phyloP scores from a whole-genome alignment of 1,140 invertebrate genomes.

The Dryas iulia region DNA sequence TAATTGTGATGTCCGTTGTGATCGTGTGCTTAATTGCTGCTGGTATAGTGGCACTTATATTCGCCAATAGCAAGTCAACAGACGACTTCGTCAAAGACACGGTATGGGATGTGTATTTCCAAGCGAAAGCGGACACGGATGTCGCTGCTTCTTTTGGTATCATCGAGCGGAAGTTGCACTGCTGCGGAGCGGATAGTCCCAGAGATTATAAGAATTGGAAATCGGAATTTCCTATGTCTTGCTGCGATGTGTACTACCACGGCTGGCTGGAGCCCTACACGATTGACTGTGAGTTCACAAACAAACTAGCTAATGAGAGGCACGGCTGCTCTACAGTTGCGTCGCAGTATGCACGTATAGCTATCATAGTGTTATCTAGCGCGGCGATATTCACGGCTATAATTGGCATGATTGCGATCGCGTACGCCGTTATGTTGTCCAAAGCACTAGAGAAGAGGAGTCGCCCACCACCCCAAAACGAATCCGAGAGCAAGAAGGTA shows the following conservation, averaged over 20 bases:
- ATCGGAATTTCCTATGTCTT: conserved; percentile 58
- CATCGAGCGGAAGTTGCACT: conserved; percentile 64
- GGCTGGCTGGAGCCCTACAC: conserved; percentile 58
- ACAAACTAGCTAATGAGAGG: conserved; percentile 67
- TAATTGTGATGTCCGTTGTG: conserved; percentile 43
- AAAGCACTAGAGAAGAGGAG: conserved; percentile 42
- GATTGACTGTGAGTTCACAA: conserved; percentile 65
- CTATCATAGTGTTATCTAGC: conserved; percentile 54
- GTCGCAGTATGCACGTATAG: conserved; percentile 56
- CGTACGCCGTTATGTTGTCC: conserved; percentile 43
- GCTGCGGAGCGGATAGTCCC: conserved; percentile 62
- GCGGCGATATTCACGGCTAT: conserved; percentile 52
- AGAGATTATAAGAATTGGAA: conserved; percentile 70
- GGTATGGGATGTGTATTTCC: conserved; percentile 66
- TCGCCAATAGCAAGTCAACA: conserved; percentile 54
- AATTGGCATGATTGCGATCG: conserved; percentile 45
- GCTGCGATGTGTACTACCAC: conserved; percentile 65
- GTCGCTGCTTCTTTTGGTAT: conserved; percentile 49
- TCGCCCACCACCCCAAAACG: conserved; percentile 38
- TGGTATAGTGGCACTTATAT: conserved; percentile 50
- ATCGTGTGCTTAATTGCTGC: conserved; percentile 48
- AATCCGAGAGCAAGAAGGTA: conserved; percentile 67
- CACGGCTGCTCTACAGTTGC: conserved; percentile 64
- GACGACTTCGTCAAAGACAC: conserved; percentile 67
- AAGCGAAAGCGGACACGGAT: conserved; percentile 48